Evolutionary conservation across 2,888 invertebrate genomes (phyloP), one percentile per base, ranked within the genome.

Genomic region (Netelia inedita): DNA sequence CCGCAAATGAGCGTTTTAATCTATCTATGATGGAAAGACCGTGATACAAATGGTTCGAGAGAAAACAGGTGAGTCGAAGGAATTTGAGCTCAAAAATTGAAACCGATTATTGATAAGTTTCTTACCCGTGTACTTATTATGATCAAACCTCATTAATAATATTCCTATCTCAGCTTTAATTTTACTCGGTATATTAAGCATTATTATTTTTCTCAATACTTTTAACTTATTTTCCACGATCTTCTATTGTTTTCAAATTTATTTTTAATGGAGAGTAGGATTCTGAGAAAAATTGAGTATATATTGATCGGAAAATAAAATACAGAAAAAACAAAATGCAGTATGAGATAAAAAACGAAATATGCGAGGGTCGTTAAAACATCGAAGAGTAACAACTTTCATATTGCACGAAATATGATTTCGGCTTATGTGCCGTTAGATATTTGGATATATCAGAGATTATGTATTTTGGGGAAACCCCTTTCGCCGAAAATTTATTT

Each of bases 1-100:
- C 74, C 74, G 11, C 55, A 71, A 66, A 66, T 23, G 55, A 75
- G 76, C 71, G 71, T 68, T 69, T 79, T 46, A 43, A 63, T 66
- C 55, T 10, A 23, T 69, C 28, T 23, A 83, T 76, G 76, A 76
- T 16, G 68, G 53, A 53, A 59, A 65, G 66, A 71, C 71, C 69
- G 82, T 79, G 53, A 82, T 65, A 16, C 75, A 79, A 65, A 85
- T 85, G 85, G 82, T 72, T 75, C 79, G 74, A 59, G 82, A 66
- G 21, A 82, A 71, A 55, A 72, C 35, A 75, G 85, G 85, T 85
- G 74, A 85, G 85, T 66, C 21, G 1, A 28, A 1, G 1, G 21
- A 8, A 68, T 10, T 46, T 46, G 46, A 10, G 14, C 14, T 10
- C 2, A 16, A 11, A 46, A 5, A 21, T 69, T 10, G n/a, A n/a